A percentile compares a stretch with the other conserved stretches of the same genome.
phyloP scores from a whole-genome alignment of 1,140 invertebrate genomes.

The Medauroidea extradentata region DNA sequence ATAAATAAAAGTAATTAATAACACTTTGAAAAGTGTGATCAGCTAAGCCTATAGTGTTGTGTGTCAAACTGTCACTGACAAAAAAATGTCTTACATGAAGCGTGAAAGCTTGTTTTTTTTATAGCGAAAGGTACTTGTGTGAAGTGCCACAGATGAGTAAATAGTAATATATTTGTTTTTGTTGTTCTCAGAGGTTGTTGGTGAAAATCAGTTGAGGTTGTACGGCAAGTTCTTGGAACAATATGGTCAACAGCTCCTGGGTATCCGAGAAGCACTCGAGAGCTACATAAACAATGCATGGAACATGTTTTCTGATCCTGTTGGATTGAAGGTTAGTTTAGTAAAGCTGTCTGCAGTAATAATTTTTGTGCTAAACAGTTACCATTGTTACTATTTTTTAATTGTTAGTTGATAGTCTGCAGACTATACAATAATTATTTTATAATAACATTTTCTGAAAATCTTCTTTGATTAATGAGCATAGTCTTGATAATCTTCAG shows the following conservation, averaged over 20 bases:
- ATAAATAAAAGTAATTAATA: background rate
- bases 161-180: background rate
- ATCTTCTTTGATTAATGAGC: no score
- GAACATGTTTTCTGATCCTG: constrained; percentile 53
- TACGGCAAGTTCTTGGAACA: constrained; percentile 72
- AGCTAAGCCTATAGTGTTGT: background rate
- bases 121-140: no score
- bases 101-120: background rate
- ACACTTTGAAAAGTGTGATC: background rate
- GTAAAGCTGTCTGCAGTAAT: no score
- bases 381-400: no score
- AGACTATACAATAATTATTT: no score
- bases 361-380: no score
- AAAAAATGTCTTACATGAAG: background rate
- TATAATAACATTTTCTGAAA: no score
- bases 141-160: no score
- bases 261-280: constrained; percentile 49
- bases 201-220: constrained; percentile 56
- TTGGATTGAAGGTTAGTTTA: constrained; percentile 51
- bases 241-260: constrained; percentile 49
- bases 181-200: constrained; percentile 49
- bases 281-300: constrained; percentile 47
- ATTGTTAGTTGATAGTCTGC: no score
- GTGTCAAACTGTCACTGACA: background rate
- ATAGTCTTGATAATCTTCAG: no score